phyloP scores from a whole-genome alignment of 1,140 invertebrate genomes.

The Danaus melanippus region DNA sequence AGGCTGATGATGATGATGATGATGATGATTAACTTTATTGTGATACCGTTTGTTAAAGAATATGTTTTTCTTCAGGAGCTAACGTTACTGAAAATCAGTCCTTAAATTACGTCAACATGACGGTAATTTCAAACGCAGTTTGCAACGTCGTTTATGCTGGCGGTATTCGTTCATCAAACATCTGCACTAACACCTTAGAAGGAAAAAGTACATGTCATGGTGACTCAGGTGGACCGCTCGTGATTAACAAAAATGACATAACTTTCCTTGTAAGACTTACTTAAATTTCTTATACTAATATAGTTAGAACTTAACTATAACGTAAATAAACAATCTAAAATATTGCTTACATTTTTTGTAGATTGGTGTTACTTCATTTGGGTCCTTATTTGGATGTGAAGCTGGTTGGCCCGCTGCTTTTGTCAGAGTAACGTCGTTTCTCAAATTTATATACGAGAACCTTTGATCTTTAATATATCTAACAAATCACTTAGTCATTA shows the following conservation, averaged over 20 bases:
- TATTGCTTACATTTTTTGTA: slow-evolving; percentile 13
- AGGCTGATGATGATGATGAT: no score
- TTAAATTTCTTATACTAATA: background rate
- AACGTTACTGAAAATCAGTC: slow-evolving; percentile 19
- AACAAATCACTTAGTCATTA: no score
- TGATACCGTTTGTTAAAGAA: no score
- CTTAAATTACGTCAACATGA: slow-evolving; percentile 26
- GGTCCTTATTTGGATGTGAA: slow-evolving; percentile 61
- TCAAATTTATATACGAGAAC: slow-evolving; percentile 46
- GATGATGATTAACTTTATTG: no score
- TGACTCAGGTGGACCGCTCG: slow-evolving; percentile 37
- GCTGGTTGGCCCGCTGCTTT: slow-evolving; percentile 54
- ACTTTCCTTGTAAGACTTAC: slow-evolving; percentile 21
- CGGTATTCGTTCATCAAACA: slow-evolving; percentile 16
- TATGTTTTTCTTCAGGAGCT: slow-evolving; percentile 12
- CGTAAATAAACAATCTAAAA: background rate
- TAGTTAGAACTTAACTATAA: slow-evolving; percentile 1
- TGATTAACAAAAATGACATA: slow-evolving; percentile 13
- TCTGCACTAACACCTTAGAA: slow-evolving; percentile 31
- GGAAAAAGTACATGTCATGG: slow-evolving; percentile 28
- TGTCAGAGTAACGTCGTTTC: slow-evolving; percentile 55
- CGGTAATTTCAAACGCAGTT: slow-evolving; percentile 28
- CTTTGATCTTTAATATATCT: slow-evolving; percentile 16
- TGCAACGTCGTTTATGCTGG: slow-evolving; percentile 22
- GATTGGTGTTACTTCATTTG: slow-evolving; percentile 70